Evolutionary conservation across 1,140 invertebrate genomes (phyloP).

Genomic region (Portunus trituberculatus): DNA sequence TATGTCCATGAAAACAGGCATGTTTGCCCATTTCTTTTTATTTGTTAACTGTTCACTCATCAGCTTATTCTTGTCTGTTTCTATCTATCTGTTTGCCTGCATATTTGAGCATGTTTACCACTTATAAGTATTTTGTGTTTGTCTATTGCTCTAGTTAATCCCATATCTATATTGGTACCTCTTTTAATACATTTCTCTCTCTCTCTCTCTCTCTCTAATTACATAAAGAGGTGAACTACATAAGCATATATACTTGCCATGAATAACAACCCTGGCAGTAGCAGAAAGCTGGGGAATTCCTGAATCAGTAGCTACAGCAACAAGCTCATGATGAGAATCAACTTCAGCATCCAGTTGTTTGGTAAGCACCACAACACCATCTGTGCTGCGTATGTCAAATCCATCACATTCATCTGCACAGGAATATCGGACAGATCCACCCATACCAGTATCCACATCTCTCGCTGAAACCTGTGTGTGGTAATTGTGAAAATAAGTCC

Average conservation of each 20-base stretch:
- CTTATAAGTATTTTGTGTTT: no score
- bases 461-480: conserved; percentile 58
- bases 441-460: conserved; percentile 67
- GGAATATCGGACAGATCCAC: conserved; percentile 64
- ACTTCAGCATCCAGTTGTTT: conserved; percentile 93
- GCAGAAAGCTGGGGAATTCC: conserved; percentile 67
- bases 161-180: no score
- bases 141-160: no score
- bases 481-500: no score
- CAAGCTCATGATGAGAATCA: conserved; percentile 88
- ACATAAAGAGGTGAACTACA: conserved; percentile 8
- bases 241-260: conserved; percentile 31
- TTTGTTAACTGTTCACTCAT: not conserved
- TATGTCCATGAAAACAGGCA: no score
- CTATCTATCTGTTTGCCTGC: not conserved
- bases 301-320: conserved; percentile 91
- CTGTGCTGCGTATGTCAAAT: conserved; percentile 92
- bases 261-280: conserved; percentile 52
- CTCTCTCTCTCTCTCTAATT: not conserved
- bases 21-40: not conserved
- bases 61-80: not conserved
- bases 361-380: conserved; percentile 92
- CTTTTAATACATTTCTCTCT: no score
- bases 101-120: no score
- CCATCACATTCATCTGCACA: conserved; percentile 82